These are phyloP conservation scores for Diuraphis noxia DNA, from an alignment of 1,140 invertebrate genomes.

Conservation along the genomic window DNA sequence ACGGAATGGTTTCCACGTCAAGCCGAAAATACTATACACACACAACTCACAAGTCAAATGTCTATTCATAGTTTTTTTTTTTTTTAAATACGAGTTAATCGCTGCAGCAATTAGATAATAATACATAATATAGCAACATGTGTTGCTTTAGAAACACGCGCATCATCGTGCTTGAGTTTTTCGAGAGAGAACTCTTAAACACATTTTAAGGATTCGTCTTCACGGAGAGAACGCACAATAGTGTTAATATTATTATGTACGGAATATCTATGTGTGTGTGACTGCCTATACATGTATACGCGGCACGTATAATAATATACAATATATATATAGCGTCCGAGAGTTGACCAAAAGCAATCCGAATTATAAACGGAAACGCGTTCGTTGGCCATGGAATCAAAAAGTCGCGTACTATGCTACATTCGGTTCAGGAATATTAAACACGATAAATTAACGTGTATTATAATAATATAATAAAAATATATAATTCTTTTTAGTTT, in stretches of 20 bases:
- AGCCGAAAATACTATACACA: not conserved
- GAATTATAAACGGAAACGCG: slow-evolving; percentile 7
- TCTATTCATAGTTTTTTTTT: not conserved
- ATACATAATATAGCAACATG: not conserved
- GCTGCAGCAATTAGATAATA: not conserved
- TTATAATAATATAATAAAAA: not conserved
- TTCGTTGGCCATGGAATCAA: not conserved
- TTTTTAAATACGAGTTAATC: not conserved
- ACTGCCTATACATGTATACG: not conserved
- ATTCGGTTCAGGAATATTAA: slow-evolving; percentile 15
- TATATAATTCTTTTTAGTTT: not conserved
- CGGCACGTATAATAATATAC: not conserved
- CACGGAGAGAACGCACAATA: slow-evolving; percentile 10
- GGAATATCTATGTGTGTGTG: not conserved
- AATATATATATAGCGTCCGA: not conserved
- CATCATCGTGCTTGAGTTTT: slow-evolving; percentile 3
- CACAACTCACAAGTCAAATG: not conserved
- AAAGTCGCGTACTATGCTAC: not conserved
- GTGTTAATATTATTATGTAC: slow-evolving; percentile 20
- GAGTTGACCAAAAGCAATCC: not conserved
- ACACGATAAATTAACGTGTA: slow-evolving; percentile 17
- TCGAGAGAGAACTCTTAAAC: slow-evolving; percentile 22
- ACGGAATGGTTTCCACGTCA: not conserved
- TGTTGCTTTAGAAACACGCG: not conserved
- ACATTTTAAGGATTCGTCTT: not conserved